Evolutionary conservation across 2,113 vertebrate genomes (phyloP).

Genomic region (Azemiops feae): DNA sequence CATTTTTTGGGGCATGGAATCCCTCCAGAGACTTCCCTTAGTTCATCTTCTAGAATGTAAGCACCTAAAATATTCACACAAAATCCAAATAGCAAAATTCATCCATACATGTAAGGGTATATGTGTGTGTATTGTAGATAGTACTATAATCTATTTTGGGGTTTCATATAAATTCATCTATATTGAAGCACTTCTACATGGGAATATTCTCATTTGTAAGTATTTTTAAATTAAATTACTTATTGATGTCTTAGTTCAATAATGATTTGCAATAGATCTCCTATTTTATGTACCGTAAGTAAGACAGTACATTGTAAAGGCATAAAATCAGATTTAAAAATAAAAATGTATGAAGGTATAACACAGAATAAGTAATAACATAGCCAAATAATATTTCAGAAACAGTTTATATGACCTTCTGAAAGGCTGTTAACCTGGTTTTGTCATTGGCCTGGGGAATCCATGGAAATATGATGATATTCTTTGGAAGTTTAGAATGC

Average conservation of each 20-base stretch:
- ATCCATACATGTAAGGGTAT: background rate
- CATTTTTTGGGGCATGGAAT: background rate
- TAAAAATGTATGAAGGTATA: background rate
- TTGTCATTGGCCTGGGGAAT: background rate
- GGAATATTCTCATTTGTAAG: background rate
- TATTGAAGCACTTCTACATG: background rate
- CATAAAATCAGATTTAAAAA: background rate
- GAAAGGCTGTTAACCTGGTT: background rate
- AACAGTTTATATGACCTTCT: background rate
- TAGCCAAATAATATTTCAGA: background rate
- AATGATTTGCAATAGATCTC: background rate
- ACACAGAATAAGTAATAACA: background rate
- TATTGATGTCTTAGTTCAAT: background rate
- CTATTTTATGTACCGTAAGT: background rate
- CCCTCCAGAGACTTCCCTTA: background rate
- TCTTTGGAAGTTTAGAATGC: background rate
- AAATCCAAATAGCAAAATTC: background rate
- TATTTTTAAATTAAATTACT: background rate
- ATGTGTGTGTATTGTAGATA: background rate
- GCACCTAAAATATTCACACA: background rate
- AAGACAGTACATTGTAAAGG: background rate
- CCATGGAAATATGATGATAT: background rate
- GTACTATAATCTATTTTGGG: background rate
- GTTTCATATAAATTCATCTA: background rate
- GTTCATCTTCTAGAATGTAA: background rate